These are phyloP conservation scores for Plutella xylostella DNA, from an alignment of 2,888 invertebrate genomes.

Conservation along the genomic window DNA sequence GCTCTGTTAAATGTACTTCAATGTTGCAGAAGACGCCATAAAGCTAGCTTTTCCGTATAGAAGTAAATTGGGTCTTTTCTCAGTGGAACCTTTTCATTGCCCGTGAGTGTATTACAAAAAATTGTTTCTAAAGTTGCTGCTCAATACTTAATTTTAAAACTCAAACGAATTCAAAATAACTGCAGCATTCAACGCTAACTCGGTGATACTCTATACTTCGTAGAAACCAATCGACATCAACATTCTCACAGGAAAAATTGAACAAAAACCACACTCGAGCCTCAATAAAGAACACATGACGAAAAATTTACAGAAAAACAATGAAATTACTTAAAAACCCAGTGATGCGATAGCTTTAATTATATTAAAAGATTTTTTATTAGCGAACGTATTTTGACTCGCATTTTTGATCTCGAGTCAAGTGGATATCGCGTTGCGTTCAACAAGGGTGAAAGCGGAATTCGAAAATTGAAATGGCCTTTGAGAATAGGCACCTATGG, in stretches of 20 bases:
- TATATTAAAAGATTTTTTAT: background rate
- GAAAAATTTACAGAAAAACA: constrained; percentile 35
- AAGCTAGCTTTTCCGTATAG: too few species aligned
- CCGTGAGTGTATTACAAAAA: too few species aligned
- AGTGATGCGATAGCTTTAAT: constrained; percentile 44
- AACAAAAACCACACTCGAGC: background rate
- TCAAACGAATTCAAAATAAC: too few species aligned
- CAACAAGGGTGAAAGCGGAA: background rate
- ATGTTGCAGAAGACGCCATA: too few species aligned
- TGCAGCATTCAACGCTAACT: too few species aligned
- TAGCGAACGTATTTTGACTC: background rate
- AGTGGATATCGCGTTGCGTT: constrained; percentile 53
- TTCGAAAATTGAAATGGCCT: background rate
- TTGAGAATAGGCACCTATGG: background rate
- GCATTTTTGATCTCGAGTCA: constrained; percentile 34
- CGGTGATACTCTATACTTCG: too few species aligned
- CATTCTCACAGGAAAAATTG: constrained; percentile 1
- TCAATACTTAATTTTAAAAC: too few species aligned
- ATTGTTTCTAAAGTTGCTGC: too few species aligned
- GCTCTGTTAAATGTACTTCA: too few species aligned
- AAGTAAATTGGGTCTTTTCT: too few species aligned
- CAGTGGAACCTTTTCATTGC: too few species aligned
- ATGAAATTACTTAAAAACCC: constrained; percentile 38
- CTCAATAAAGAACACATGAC: constrained; percentile 1
- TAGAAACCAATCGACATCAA: background rate